Conservation (phyloP, 2,888 invertebrate species). For the Ormyrus rosae region DNA sequence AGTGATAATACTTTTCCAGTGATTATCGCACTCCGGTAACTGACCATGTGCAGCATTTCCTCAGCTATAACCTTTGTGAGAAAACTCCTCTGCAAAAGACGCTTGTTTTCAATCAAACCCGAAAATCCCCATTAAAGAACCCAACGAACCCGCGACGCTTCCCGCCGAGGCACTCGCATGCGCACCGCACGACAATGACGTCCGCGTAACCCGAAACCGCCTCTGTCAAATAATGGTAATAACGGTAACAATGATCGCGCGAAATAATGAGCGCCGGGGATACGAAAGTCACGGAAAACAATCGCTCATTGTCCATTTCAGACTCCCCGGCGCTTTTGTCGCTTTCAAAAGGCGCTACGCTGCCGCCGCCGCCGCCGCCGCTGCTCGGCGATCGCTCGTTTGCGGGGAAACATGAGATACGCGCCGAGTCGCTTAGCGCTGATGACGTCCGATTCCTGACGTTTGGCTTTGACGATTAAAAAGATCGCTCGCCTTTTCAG, state of each 20-base stretch:
- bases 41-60: too few species aligned
- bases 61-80: too few species aligned
- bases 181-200: constrained; percentile 20
- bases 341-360: background rate
- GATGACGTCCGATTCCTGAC: too few species aligned
- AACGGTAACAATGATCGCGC: constrained; percentile 64
- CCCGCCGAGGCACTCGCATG: background rate
- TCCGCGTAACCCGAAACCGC: constrained; percentile 60
- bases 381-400: background rate
- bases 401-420: constrained; percentile 21
- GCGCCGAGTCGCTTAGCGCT: background rate
- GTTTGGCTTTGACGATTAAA: constrained; percentile 4
- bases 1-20: too few species aligned
- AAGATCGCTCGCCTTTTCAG: background rate
- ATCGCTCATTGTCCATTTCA: constrained; percentile 51
- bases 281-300: constrained; percentile 58
- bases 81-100: too few species aligned
- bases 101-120: too few species aligned
- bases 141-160: too few species aligned
- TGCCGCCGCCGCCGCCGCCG: too few species aligned
- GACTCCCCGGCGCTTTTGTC: constrained; percentile 11
- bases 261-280: constrained; percentile 58
- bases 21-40: too few species aligned
- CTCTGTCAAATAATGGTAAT: constrained; percentile 59
- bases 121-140: too few species aligned